Conservation (phyloP, 2,888 invertebrate genomes). For the Leucophenga maculata region DNA sequence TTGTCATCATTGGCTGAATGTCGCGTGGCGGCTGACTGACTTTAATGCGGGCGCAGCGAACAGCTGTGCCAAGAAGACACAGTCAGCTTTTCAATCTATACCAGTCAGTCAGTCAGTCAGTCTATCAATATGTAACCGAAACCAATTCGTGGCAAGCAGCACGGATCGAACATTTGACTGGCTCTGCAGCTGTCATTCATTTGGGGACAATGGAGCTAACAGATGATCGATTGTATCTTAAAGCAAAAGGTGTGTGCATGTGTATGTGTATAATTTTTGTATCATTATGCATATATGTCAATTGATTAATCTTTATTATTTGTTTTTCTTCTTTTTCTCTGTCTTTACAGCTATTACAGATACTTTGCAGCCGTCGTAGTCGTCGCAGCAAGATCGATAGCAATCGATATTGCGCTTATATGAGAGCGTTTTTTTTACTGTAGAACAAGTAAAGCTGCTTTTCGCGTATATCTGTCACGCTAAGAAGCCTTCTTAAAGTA, state of each 20-base stretch:
- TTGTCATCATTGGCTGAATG: neutral
- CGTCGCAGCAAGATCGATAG: no score
- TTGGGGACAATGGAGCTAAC: neutral
- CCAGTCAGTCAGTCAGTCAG: no score
- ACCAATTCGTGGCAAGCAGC: neutral
- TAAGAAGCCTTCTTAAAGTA: no score
- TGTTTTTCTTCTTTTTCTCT: neutral
- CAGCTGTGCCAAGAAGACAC: neutral
- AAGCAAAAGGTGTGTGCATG: constrained; percentile 1
- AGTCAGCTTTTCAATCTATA: no score
- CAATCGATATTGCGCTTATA: neutral
- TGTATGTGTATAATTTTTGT: neutral
- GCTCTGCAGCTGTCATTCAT: neutral
- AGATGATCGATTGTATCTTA: no score
- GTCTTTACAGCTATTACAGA: neutral
- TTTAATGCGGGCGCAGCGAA: constrained; percentile 8
- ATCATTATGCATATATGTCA: neutral
- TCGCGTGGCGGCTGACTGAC: constrained; percentile 5
- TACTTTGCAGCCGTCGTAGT: no score
- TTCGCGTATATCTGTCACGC: no score
- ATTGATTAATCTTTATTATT: constrained; percentile 18
- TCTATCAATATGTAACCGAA: neutral
- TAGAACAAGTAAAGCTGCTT: neutral
- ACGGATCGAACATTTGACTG: neutral
- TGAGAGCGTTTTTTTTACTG: neutral